A percentile compares a stretch with the other conserved stretches of the same genome.
phyloP scores from a whole-genome alignment of 2,888 invertebrate species.

The Diaphora mendica region DNA sequence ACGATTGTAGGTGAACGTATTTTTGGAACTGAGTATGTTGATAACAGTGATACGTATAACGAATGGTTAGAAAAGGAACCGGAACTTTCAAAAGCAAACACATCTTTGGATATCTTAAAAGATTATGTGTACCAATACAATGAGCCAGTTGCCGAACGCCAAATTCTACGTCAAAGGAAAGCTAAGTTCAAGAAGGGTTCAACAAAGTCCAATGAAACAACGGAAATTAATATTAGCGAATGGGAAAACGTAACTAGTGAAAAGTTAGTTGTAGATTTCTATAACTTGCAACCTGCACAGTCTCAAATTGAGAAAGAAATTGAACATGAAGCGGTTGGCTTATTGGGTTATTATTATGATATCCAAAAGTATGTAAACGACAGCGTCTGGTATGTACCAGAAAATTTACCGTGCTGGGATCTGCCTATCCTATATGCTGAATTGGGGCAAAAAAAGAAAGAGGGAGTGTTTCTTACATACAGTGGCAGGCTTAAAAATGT shows the following conservation, averaged over 20 bases:
- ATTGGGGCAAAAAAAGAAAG: slow-evolving; percentile 47
- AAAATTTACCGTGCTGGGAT: slow-evolving; percentile 76
- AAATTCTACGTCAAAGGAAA: slow-evolving; percentile 18
- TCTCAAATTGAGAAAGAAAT: slow-evolving; percentile 30
- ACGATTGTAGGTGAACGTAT: slow-evolving; percentile 9
- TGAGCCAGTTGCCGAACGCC: not conserved
- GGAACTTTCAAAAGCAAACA: slow-evolving; percentile 15
- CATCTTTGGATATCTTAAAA: slow-evolving; percentile 42
- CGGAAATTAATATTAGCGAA: slow-evolving; percentile 22
- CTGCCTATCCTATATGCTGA: slow-evolving; percentile 73
- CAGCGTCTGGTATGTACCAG: slow-evolving; percentile 72
- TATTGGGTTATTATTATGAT: not conserved
- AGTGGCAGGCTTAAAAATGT: slow-evolving; percentile 64
- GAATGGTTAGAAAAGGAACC: slow-evolving; percentile 18
- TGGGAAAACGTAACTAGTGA: slow-evolving; percentile 33
- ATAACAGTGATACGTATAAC: slow-evolving; percentile 21
- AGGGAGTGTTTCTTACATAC: slow-evolving; percentile 65
- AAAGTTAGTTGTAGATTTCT: slow-evolving; percentile 60
- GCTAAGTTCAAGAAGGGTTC: not conserved
- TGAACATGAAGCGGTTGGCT: not conserved
- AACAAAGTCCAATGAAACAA: not conserved
- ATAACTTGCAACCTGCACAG: slow-evolving; percentile 67
- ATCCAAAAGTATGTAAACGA: slow-evolving; percentile 20
- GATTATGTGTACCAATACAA: slow-evolving; percentile 48
- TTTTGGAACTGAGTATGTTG: slow-evolving; percentile 14